Percentiles rank a stretch among this genome's conserved stretches.
phyloP scores from a whole-genome alignment of 2,113 vertebrate genomes.

The Brachionichthys hirsutus region DNA sequence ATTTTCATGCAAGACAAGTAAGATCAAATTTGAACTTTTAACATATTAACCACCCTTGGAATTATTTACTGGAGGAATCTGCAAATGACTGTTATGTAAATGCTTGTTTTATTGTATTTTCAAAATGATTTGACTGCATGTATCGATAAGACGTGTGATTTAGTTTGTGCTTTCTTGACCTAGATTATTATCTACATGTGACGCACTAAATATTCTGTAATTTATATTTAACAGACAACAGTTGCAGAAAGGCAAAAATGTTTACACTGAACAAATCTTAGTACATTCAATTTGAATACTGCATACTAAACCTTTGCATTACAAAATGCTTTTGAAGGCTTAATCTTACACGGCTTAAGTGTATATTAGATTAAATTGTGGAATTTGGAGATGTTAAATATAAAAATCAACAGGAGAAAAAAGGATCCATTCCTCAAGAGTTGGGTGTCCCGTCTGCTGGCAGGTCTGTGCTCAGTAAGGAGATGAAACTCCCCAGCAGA shows the following conservation, averaged over 20 bases:
- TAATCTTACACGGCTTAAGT: no score
- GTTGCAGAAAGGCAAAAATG: conserved; percentile 1
- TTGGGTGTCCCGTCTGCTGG: conserved; percentile 9
- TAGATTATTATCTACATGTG: not conserved
- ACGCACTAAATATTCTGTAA: conserved; percentile 19
- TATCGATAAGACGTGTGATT: not conserved
- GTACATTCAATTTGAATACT: not conserved
- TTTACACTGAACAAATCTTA: not conserved
- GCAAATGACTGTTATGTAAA: not conserved
- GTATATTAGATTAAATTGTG: no score
- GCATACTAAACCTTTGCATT: no score
- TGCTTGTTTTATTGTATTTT: not conserved
- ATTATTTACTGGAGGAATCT: not conserved
- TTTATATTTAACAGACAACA: conserved; percentile 2
- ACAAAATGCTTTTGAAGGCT: no score
- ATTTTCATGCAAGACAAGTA: conserved; percentile 74
- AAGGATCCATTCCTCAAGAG: not conserved
- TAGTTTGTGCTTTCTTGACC: not conserved
- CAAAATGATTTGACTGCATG: not conserved
- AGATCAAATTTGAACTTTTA: conserved; percentile 21
- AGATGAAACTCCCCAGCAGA: conserved; percentile 79
- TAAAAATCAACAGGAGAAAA: not conserved
- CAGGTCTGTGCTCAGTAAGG: conserved; percentile 82
- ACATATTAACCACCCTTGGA: not conserved
- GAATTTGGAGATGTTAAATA: not conserved